Conservation (phyloP, 2,113 vertebrate species). For the Tinamus guttatus region DNA sequence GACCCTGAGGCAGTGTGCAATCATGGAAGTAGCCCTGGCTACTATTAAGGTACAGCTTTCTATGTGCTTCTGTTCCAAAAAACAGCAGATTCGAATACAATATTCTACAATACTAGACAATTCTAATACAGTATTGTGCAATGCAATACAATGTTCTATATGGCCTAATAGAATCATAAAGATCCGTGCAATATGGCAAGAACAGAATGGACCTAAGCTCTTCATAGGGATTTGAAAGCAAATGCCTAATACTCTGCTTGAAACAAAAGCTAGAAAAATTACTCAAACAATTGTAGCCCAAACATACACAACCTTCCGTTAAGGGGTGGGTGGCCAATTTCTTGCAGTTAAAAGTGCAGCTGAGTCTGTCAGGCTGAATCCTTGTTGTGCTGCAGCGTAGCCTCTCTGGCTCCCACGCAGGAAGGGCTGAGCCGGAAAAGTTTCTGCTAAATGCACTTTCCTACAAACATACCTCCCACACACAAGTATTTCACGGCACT, state of each 20-base stretch:
- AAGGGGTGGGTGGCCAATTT: background rate
- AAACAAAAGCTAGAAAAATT: background rate
- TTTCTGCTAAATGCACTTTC: background rate
- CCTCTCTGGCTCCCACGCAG: background rate
- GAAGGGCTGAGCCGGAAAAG: background rate
- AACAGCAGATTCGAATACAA: background rate
- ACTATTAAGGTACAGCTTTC: slow-evolving; percentile 90
- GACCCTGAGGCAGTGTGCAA: slow-evolving; percentile 89
- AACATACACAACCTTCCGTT: background rate
- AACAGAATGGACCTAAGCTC: background rate
- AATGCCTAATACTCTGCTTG: background rate
- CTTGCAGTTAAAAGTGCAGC: background rate
- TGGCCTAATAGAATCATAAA: background rate
- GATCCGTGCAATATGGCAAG: background rate
- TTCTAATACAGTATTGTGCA: too few species aligned
- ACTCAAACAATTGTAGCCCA: background rate
- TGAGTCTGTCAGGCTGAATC: background rate
- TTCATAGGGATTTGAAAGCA: background rate
- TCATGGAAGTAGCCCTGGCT: slow-evolving; percentile 93
- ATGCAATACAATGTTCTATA: too few species aligned
- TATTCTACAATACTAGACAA: too few species aligned
- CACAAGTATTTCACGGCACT: background rate
- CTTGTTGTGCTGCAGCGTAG: background rate
- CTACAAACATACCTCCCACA: background rate
- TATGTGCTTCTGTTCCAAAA: fast-evolving